Evolutionary conservation across 2,113 vertebrate species (phyloP), one percentile per base, ranked within the genome.

Genomic region (Turdus rufiventris): DNA sequence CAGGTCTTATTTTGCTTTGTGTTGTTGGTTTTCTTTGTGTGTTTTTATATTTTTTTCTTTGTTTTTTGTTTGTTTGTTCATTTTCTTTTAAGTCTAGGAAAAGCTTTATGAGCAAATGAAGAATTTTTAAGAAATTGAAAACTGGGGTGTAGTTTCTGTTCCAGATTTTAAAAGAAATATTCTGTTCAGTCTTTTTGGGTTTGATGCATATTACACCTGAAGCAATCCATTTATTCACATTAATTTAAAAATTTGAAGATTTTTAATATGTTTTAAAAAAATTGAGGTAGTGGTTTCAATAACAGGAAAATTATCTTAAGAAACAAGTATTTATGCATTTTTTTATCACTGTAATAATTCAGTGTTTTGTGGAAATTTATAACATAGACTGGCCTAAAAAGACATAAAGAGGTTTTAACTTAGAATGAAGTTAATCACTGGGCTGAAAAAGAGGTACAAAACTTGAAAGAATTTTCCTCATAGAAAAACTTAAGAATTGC

Each of bases 371-470:
- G 51, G 78, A 94, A 95, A 72, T 75, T 67, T 86, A 81, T 87
- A 95, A 88, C 86, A 92, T 85, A 94, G 91, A 61, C 61, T 78
- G 25, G 16, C 73, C 89, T 78, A 79, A 95, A 96, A 86, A 81
- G 48, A 72, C 21, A 54, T 82, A 85, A 89, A 93, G 54, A 92
- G 18, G 51, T 95, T 97, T 96, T 97, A 95, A 94, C 92, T 96
- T 96, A 90, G 71, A 50, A 82, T 91, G 23, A 89, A 96, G 63
- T 90, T 91, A 96, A 89, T 96, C 82, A 79, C 36, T 74, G 23
- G 62, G 72, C 58, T 91, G 86, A 82, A 91, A 94, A 96, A 65
- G 86, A 79, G 45, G 50, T 40, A 14, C 17, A 78, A 93, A 70
- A 84, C 70, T 91, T 96, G 62, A 84, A 87, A 93, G 47, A 93